Conservation (phyloP, 1,140 invertebrate species). For the Drosophila repleta region DNA sequence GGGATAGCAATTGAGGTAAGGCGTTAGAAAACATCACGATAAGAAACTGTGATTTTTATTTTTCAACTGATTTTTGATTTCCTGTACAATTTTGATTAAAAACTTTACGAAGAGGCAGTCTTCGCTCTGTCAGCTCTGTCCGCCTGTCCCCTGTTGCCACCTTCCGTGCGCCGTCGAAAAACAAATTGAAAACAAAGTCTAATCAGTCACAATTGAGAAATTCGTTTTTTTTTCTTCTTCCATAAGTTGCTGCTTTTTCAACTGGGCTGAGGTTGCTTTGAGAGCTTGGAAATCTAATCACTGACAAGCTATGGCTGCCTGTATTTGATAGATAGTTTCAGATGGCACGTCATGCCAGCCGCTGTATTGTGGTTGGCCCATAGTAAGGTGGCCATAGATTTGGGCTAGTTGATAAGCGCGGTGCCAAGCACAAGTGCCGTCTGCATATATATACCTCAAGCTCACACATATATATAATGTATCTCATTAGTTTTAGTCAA, state of each 20-base stretch:
- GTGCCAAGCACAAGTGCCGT: conserved; percentile 37
- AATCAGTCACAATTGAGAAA: conserved; percentile 81
- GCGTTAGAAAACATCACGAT: conserved; percentile 71
- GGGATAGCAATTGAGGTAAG: conserved; percentile 71
- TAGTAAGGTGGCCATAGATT: conserved; percentile 59
- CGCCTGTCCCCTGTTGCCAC: conserved; percentile 35
- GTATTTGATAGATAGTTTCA: conserved; percentile 80
- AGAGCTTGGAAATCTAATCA: conserved; percentile 72
- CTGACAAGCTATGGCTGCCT: conserved; percentile 81
- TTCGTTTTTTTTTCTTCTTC: conserved; percentile 58
- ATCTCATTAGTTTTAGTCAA: conserved; percentile 41
- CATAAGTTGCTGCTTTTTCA: conserved; percentile 38
- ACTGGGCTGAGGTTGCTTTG: conserved; percentile 40
- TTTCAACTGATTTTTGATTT: conserved; percentile 82
- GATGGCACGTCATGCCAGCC: conserved; percentile 62
- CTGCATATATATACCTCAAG: conserved; percentile 6
- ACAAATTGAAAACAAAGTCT: conserved; percentile 82
- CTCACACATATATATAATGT: not conserved
- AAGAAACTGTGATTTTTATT: conserved; percentile 83
- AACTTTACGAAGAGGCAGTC: conserved; percentile 53
- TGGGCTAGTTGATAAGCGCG: conserved; percentile 52
- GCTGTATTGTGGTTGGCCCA: conserved; percentile 24
- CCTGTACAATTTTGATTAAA: conserved; percentile 83
- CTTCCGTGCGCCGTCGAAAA: conserved; percentile 41
- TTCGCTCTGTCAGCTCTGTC: conserved; percentile 35